Base-by-base conservation (phyloP, 2,888 invertebrate genomes). In the Catocala nupta region DNA sequence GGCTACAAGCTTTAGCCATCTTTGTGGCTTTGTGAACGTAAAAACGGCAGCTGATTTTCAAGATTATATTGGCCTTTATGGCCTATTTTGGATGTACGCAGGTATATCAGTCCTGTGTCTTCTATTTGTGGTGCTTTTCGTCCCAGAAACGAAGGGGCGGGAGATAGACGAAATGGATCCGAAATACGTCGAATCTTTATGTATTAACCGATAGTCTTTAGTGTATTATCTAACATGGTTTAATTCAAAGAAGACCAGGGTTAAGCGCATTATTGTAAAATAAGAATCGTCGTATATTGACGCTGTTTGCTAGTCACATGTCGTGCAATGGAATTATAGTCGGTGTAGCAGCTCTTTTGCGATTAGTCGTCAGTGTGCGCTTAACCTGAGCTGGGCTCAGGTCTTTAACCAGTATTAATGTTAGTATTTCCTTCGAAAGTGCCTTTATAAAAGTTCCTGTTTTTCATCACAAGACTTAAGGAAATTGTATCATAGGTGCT, bases 81-180 rank as follows among this genome's bases (percentile, higher is more conserved):
- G 98, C 8, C 96, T 98, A 0, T 98, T 98, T 86, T 98, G 97
- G 97, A 91, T 98, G 78, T 98, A 98, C 85, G 96, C 97, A 0
- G 96, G 96, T 1, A 96, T 97, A 71, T 97, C 98, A 4, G 96
- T 97, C 0, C 93, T 96, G 61, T 97, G 97, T 61, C 94, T 98
- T 9, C 95, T 97, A 73, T 98, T 98, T 89, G 97, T 98, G 0
- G 96, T 97, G 11, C 95, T 96, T 69, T 97, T 96, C 81, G 97
- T 98, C 5, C 98, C 98, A 0, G 98, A 98, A 91, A 98, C 98
- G 7, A 98, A 97, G 86, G 98, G 98, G 2, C 96, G 97, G 66
- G 97, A 98, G 81, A 95, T 98, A 75, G 98, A 98, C 82, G 98
- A 98, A 89, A 98, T 98, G 96, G 96, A 97, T 82, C 96, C 96